phyloP scores from a whole-genome alignment of 2,113 vertebrate genomes.

The Pristiophorus japonicus region DNA sequence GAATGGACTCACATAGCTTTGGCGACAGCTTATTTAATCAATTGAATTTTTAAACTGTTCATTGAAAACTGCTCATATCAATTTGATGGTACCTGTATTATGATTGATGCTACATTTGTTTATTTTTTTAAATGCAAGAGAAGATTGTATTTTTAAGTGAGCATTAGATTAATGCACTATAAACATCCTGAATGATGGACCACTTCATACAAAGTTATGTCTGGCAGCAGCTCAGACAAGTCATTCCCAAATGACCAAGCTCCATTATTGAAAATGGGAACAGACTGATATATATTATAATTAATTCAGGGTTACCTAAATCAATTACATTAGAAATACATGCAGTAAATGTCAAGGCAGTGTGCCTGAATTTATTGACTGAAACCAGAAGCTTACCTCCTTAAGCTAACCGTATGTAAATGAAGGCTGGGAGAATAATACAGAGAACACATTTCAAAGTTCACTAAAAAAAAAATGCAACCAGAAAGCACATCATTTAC shows the following conservation, averaged over 20 bases:
- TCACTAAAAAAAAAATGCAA: neutral
- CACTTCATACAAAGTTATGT: neutral
- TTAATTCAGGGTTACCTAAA: neutral
- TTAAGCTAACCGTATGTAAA: neutral
- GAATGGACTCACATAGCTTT: too few species aligned
- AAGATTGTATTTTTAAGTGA: neutral
- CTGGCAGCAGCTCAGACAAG: neutral
- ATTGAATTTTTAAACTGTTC: too few species aligned
- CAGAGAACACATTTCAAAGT: neutral
- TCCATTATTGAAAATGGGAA: neutral
- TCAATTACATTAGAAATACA: neutral
- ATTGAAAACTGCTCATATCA: neutral
- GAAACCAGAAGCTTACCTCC: neutral
- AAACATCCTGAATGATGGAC: neutral
- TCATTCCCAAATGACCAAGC: neutral
- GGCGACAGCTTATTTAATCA: too few species aligned
- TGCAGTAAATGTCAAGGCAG: neutral
- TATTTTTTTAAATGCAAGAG: neutral
- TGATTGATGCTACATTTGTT: constrained; percentile 21
- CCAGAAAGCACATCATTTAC: neutral
- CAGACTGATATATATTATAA: neutral
- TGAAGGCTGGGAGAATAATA: neutral
- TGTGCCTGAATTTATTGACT: neutral
- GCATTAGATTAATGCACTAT: neutral
- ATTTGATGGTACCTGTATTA: neutral